Evolutionary conservation across 37 sponge, comb jelly and placozoan species (phyloP).

Genomic region (Agelas oroides): DNA sequence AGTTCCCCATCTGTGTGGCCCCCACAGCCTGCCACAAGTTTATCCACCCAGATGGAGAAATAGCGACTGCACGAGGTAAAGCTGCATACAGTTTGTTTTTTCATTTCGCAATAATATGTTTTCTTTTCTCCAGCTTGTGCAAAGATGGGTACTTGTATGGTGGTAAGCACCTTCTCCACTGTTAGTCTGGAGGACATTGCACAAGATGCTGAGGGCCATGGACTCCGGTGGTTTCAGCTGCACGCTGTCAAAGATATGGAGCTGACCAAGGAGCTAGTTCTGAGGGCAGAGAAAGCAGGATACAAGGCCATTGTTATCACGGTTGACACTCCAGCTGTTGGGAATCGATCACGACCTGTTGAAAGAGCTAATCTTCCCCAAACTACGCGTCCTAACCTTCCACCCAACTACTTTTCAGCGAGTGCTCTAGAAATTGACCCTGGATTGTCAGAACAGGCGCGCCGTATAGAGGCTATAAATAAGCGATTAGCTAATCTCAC

Average conservation of each 20-base stretch:
- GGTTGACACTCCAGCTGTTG: conserved; percentile 29
- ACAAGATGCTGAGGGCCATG: conserved; percentile 9
- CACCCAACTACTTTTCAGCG: background rate
- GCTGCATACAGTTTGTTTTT: background rate
- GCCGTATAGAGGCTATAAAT: too few species aligned
- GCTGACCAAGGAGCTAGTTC: conserved; percentile 47
- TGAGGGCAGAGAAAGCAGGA: conserved; percentile 67
- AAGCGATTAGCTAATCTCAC: conserved; percentile 11
- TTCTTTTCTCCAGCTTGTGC: conserved; percentile 30
- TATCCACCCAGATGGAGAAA: conserved; percentile 90
- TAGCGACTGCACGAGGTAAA: conserved; percentile 83
- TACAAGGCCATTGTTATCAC: conserved; percentile 59
- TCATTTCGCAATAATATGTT: too few species aligned
- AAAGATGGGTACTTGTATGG: conserved; percentile 70
- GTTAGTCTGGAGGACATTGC: conserved; percentile 75
- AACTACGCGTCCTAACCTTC: conserved; percentile 50
- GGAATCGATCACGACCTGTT: conserved; percentile 24
- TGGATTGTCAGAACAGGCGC: too few species aligned
- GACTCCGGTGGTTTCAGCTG: conserved; percentile 84
- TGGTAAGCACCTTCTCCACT: conserved; percentile 71
- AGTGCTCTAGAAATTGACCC: too few species aligned
- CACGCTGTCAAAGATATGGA: conserved; percentile 67
- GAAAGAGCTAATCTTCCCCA: conserved; percentile 50
- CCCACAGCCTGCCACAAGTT: conserved; percentile 91
- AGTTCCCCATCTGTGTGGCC: conserved; percentile 84